These are phyloP conservation scores for Zootoca vivipara DNA, from an alignment of 2,113 vertebrate species.

Conservation along the genomic window DNA sequence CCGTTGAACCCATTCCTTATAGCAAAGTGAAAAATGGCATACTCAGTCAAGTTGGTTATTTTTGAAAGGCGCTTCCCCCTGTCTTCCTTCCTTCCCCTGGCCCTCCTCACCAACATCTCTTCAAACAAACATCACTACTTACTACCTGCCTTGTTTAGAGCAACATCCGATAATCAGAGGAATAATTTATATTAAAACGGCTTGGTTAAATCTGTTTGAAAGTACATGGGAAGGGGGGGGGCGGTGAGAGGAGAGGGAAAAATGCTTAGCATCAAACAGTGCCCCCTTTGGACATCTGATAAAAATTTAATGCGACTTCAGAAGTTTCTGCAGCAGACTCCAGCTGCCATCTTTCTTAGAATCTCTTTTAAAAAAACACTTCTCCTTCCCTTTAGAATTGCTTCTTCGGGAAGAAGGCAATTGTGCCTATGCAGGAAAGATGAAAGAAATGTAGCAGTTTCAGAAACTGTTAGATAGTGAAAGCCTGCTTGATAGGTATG, in stretches of 20 bases:
- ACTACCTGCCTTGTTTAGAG: constrained; percentile 61
- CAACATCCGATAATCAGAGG: constrained; percentile 41
- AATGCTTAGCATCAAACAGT: constrained; percentile 47
- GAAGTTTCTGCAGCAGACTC: constrained; percentile 52
- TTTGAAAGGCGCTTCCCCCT: constrained; percentile 66
- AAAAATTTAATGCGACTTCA: constrained; percentile 68
- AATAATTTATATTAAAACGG: constrained; percentile 52
- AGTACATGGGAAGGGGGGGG: neutral
- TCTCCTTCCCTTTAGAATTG: constrained; percentile 39
- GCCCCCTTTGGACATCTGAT: constrained; percentile 60
- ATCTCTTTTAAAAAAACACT: constrained; percentile 24
- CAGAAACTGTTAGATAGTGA: constrained; percentile 46
- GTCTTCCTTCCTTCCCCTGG: neutral
- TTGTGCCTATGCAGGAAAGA: constrained; percentile 47
- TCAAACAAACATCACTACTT: constrained; percentile 56
- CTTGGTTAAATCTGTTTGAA: constrained; percentile 51
- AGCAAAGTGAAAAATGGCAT: constrained; percentile 75
- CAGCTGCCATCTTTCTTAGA: constrained; percentile 57
- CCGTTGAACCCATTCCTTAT: constrained; percentile 62
- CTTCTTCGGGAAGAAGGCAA: constrained; percentile 40
- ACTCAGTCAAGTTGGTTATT: constrained; percentile 53
- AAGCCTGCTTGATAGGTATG: constrained; percentile 25
- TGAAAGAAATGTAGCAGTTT: constrained; percentile 52
- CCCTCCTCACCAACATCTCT: constrained; percentile 55
- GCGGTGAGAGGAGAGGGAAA: neutral